Evolutionary conservation across 2,888 invertebrate species (phyloP), one percentile per base, ranked within the genome.

Genomic region (Odontomyia ornata): DNA sequence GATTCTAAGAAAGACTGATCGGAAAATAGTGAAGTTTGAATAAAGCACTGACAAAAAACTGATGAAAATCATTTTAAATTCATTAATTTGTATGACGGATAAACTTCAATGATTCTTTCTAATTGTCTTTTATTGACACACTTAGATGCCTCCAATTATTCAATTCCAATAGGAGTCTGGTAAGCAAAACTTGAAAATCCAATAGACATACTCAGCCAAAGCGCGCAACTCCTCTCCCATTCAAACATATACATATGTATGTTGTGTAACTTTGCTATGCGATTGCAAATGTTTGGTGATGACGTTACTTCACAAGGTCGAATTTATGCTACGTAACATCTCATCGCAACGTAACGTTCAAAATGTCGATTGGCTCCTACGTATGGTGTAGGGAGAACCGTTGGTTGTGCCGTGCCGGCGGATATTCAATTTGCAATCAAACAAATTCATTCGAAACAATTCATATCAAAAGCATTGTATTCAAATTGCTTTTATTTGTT

Each of bases 281-380:
- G 36, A 15, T 4, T 52, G 18, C 52, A 4, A 52, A 52, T 4
- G 52, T n/a, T 13, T 52, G 15, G 23, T n/a, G 67, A 67, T 76
- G 71, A 78, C 78, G 78, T 78, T 69, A 78, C 60, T 21, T 57
- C 9, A 46, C 78, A 78, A 78, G 78, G 78, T 78, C 78, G 93
- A 91, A 91, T 91, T 91, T 27, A 52, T 56, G 69, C 72, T 72
- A 72, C 72, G 72, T 72, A 72, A 72, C 72, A 28, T 25, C 1
- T 27, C 28, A 25, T 52, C 1, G 52, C 36, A 36, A 65, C 65
- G 65, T 65, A 65, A 18, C 23, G 18, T 36, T 18, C 65, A n/a
- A 43, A 11, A 36, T 30, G 23, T 25, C 36, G 36, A 9, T 9
- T 36, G 36, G 5, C 36, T 4, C 52, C n/a, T 52, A 15, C 52